These are phyloP conservation scores for Lophochroa leadbeateri DNA, from an alignment of 2,113 vertebrate species.

Conservation along the genomic window DNA sequence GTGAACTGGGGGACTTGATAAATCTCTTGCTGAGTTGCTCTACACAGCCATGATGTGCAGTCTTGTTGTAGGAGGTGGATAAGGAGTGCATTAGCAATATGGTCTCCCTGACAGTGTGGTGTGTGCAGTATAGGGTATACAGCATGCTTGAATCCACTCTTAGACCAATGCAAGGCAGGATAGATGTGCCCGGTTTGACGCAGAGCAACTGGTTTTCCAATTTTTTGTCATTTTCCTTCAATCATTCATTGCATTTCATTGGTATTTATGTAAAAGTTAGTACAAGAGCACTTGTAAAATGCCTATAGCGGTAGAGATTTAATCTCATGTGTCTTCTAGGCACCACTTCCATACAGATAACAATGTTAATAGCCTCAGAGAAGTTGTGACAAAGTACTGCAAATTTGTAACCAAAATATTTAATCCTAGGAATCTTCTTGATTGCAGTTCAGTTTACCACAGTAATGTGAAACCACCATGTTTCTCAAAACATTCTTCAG, in stretches of 20 bases:
- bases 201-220: neutral
- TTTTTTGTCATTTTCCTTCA: neutral
- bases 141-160: fast-evolving
- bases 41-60: neutral
- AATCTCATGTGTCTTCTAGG: neutral
- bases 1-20: neutral
- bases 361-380: neutral
- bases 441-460: neutral
- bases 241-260: neutral
- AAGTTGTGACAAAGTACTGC: neutral
- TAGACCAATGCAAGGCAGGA: neutral
- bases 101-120: neutral
- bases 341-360: neutral
- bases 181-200: neutral
- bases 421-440: neutral
- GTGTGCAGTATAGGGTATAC: fast-evolving
- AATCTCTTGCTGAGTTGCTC: neutral
- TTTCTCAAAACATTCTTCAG: neutral
- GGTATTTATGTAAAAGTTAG: neutral
- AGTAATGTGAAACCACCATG: fast-evolving
- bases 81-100: neutral
- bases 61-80: neutral
- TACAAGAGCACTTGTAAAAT: neutral
- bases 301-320: neutral
- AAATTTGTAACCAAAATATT: neutral